These are phyloP conservation scores for Corynorhinus townsendii DNA, from an alignment of 2,113 vertebrate genomes.

Conservation along the genomic window DNA sequence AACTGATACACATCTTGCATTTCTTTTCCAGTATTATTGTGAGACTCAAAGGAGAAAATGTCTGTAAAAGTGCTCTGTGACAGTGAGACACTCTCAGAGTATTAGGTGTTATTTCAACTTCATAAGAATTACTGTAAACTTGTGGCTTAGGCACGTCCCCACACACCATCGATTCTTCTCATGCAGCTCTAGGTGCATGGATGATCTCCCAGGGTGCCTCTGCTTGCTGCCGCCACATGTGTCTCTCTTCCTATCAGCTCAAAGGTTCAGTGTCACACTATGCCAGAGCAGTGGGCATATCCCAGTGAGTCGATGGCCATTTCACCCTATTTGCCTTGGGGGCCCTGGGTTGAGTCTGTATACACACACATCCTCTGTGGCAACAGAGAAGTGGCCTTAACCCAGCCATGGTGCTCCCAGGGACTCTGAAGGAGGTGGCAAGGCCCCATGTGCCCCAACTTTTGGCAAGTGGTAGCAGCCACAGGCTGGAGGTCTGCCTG, in stretches of 20 bases:
- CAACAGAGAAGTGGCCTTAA: neutral
- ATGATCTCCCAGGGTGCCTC: neutral
- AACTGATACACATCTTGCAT: accelerated
- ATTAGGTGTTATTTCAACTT: neutral
- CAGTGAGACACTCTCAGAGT: accelerated
- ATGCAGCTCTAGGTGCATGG: accelerated
- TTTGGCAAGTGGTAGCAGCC: neutral
- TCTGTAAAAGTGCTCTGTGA: neutral
- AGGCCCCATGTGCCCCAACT: neutral
- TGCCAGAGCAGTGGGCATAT: neutral
- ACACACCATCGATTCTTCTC: neutral
- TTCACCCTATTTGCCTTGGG: accelerated
- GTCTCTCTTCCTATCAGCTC: neutral
- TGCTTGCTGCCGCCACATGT: accelerated
- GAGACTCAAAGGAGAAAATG: neutral
- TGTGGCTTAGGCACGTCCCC: too few relatives aligned
- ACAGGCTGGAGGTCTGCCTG: accelerated
- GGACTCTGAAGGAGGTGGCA: neutral
- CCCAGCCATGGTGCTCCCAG: accelerated
- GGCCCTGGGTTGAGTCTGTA: neutral
- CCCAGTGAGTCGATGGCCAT: neutral
- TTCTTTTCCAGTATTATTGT: neutral
- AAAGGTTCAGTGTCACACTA: neutral
- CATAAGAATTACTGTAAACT: neutral
- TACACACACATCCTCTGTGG: neutral